These are phyloP conservation scores for Calameuta pallipes DNA, from an alignment of 2,888 invertebrate species.

Conservation along the genomic window DNA sequence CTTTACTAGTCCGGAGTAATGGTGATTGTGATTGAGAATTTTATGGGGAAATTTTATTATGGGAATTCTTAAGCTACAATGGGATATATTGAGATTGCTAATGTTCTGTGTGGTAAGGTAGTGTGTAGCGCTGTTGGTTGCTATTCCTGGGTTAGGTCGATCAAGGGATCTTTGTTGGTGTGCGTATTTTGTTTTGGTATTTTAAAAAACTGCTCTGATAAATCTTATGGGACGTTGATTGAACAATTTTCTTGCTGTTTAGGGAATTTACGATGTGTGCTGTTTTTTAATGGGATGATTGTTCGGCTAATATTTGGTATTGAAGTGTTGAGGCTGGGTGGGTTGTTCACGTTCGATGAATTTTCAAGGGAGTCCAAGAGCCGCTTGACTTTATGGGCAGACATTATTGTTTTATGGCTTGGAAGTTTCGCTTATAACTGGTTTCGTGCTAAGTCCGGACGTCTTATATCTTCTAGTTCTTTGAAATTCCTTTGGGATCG, in stretches of 20 bases:
- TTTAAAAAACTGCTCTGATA: background rate
- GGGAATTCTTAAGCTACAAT: background rate
- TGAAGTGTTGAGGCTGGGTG: background rate
- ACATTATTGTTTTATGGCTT: conserved; percentile 34
- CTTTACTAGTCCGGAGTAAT: background rate
- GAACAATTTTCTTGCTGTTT: background rate
- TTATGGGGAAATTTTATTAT: background rate
- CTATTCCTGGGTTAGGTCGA: background rate
- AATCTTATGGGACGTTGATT: background rate
- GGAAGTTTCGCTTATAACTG: background rate
- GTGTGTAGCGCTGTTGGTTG: background rate
- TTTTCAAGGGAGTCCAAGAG: background rate
- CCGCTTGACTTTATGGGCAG: conserved; percentile 24
- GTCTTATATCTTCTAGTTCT: conserved; percentile 16
- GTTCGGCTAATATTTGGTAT: background rate
- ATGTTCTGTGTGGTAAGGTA: background rate
- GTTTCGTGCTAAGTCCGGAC: background rate
- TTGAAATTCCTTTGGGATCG: background rate
- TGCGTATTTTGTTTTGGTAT: background rate
- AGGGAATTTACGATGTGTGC: background rate
- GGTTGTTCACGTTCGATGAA: conserved; percentile 3
- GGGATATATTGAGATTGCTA: background rate
- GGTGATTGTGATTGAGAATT: background rate
- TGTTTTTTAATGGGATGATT: background rate
- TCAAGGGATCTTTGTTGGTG: background rate